phyloP scores from a whole-genome alignment of 2,797 vertebrate species.

The Eleutherodactylus coqui region DNA sequence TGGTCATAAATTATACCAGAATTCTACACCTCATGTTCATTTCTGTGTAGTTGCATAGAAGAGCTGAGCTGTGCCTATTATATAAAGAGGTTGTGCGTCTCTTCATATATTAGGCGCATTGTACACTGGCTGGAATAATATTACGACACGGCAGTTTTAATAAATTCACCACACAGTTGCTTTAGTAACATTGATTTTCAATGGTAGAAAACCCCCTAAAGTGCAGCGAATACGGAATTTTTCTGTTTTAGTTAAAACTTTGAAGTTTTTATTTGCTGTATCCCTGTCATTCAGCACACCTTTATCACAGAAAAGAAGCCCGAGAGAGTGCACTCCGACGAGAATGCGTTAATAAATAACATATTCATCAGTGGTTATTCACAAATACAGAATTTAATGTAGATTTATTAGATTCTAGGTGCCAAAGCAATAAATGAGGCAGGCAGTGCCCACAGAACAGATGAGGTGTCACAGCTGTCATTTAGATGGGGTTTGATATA shows the following conservation, averaged over 20 bases:
- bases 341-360: conserved; percentile 37
- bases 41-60: too few species aligned
- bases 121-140: too few species aligned
- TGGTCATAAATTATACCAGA: too few species aligned
- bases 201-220: too few species aligned
- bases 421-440: conserved; percentile 42
- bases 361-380: conserved; percentile 26
- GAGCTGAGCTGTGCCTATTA: too few species aligned
- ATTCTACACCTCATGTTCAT: too few species aligned
- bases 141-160: too few species aligned
- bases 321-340: not conserved
- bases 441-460: conserved; percentile 39
- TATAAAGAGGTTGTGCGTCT: too few species aligned
- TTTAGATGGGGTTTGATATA: conserved; percentile 48
- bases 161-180: too few species aligned
- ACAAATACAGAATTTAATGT: conserved; percentile 33
- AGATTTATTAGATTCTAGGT: conserved; percentile 57
- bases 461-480: conserved; percentile 53
- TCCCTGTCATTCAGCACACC: not conserved
- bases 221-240: not conserved
- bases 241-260: not conserved
- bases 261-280: not conserved
- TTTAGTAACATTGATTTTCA: too few species aligned
- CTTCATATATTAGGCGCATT: too few species aligned
- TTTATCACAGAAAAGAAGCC: not conserved